Evolutionary conservation across 2,113 vertebrate species (phyloP).

Genomic region (Piaya cayana): DNA sequence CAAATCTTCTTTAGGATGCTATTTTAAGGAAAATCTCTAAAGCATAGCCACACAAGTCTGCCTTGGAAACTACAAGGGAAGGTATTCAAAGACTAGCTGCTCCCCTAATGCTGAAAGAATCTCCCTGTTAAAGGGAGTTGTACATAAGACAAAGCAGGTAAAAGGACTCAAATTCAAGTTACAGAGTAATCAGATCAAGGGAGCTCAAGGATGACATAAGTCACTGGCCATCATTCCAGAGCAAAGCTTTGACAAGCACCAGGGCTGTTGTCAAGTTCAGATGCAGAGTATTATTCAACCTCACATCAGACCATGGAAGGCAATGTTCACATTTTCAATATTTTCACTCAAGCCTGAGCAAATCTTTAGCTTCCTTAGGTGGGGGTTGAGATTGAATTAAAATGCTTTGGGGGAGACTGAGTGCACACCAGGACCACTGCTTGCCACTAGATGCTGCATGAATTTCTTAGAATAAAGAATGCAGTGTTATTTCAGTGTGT

Average conservation of each 20-base stretch:
- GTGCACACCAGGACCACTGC: neutral
- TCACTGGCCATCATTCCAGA: neutral
- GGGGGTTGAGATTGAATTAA: neutral
- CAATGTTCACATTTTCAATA: fast-evolving
- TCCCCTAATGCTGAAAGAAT: neutral
- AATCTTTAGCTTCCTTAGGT: neutral
- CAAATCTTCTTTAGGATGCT: neutral
- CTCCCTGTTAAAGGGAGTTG: neutral
- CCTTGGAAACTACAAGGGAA: neutral
- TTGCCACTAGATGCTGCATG: neutral
- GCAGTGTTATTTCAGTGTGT: neutral
- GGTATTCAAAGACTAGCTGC: neutral
- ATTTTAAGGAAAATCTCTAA: neutral
- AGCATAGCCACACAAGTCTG: neutral
- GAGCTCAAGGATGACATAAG: neutral
- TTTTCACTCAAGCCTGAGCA: neutral
- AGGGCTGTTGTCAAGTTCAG: neutral
- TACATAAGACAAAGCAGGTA: neutral
- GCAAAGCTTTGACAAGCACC: neutral
- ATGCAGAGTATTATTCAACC: neutral
- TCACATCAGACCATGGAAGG: fast-evolving
- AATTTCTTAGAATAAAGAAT: neutral
- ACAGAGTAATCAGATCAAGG: neutral
- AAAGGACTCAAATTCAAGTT: neutral
- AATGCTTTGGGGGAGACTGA: neutral